These are phyloP conservation scores for Apodemia duryi DNA, from an alignment of 2,888 invertebrate genomes.

Conservation along the genomic window DNA sequence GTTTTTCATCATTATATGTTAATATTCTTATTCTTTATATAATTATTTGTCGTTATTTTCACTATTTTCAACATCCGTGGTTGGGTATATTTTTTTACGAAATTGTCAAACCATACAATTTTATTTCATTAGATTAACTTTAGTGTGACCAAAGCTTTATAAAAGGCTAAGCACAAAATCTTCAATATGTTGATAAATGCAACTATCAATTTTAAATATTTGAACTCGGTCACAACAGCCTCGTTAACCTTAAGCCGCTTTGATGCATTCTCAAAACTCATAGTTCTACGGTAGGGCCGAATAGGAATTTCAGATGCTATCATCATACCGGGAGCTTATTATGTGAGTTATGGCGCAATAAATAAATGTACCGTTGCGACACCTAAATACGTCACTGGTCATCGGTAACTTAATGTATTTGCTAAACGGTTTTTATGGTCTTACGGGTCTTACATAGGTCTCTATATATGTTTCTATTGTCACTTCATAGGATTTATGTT, in stretches of 20 bases:
- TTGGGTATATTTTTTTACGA: too few species aligned
- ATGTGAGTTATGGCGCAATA: constrained; percentile 73
- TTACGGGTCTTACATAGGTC: not conserved
- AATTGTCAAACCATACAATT: too few species aligned
- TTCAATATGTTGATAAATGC: constrained; percentile 36
- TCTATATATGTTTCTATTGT: not conserved
- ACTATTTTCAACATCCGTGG: too few species aligned
- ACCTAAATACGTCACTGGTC: constrained; percentile 65
- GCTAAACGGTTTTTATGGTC: constrained; percentile 34
- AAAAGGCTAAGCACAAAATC: not conserved
- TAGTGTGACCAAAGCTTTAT: not conserved
- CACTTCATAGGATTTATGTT: not conserved
- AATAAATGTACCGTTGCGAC: constrained; percentile 70
- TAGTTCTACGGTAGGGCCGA: constrained; percentile 35
- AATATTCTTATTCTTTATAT: too few species aligned
- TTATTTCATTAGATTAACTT: not conserved
- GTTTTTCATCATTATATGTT: too few species aligned
- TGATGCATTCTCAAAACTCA: constrained; percentile 47
- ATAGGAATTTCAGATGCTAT: constrained; percentile 71
- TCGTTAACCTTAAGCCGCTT: constrained; percentile 65
- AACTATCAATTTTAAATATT: constrained; percentile 62
- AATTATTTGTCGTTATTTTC: too few species aligned
- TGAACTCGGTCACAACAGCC: constrained; percentile 50
- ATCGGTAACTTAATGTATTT: constrained; percentile 41
- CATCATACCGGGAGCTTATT: constrained; percentile 63